These are phyloP conservation scores for Hystrix cristata DNA, from an alignment of 2,113 vertebrate species.

Conservation along the genomic window DNA sequence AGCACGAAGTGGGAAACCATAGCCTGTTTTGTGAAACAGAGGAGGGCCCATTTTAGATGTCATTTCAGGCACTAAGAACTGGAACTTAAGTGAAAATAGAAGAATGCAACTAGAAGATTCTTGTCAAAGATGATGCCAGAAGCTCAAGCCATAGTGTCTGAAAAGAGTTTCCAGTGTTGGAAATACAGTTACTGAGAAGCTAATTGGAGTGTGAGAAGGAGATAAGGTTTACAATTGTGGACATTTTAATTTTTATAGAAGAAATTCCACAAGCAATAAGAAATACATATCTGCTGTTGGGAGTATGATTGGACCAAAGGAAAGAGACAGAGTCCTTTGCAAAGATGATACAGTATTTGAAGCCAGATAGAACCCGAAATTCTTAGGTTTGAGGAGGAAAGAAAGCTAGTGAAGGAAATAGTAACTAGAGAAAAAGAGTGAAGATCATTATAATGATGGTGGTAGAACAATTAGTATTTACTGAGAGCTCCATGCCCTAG, in stretches of 20 bases:
- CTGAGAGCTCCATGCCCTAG: not conserved
- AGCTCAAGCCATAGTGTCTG: not conserved
- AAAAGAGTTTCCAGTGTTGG: not conserved
- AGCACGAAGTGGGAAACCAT: not conserved
- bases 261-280: not conserved
- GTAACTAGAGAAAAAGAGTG: not conserved
- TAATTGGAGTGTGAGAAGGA: not conserved
- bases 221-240: not conserved
- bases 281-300: not conserved
- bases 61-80: not conserved
- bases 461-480: not conserved
- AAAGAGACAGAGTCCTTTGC: not conserved
- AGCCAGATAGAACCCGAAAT: not conserved
- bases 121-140: not conserved
- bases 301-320: not conserved
- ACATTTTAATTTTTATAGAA: conserved; percentile 6
- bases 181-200: not conserved
- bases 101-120: not conserved
- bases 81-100: not conserved
- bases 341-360: not conserved
- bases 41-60: not conserved
- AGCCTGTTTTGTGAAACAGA: not conserved
- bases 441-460: not conserved
- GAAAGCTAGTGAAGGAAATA: not conserved
- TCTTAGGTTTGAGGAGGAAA: not conserved